Percentiles rank a stretch among this genome's conserved stretches.
Conservation (phyloP, 2,888 invertebrate genomes). For the Epiblema foenella region DNA sequence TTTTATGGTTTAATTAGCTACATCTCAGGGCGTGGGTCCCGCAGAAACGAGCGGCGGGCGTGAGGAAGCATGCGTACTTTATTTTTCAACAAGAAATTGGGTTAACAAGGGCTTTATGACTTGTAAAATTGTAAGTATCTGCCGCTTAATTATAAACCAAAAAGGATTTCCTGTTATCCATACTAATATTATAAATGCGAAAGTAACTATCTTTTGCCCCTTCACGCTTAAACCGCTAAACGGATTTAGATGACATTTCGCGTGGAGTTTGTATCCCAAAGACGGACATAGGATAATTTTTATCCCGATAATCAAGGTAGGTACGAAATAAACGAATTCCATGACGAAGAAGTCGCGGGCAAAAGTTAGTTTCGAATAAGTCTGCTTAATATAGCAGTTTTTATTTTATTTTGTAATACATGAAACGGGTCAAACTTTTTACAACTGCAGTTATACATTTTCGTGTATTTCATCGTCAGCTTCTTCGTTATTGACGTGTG, state of each 20-base stretch:
- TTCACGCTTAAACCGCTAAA: too few relatives aligned
- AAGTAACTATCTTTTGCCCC: too few relatives aligned
- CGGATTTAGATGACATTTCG: too few relatives aligned
- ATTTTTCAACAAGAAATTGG: conserved; percentile 62
- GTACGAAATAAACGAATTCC: too few relatives aligned
- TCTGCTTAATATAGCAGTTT: background rate
- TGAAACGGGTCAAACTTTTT: background rate
- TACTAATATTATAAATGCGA: too few relatives aligned
- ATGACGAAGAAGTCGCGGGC: too few relatives aligned
- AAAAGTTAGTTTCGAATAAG: background rate
- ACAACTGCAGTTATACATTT: background rate
- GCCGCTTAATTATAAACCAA: conserved; percentile 7
- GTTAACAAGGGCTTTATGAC: conserved; percentile 54
- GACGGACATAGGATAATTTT: too few relatives aligned
- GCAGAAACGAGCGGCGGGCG: conserved; percentile 48
- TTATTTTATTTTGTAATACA: too few relatives aligned
- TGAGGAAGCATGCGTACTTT: conserved; percentile 62
- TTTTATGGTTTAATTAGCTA: conserved; percentile 79
- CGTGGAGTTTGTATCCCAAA: too few relatives aligned
- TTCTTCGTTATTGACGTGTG: too few relatives aligned
- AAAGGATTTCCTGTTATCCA: background rate
- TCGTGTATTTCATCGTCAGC: background rate
- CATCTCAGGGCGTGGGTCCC: conserved; percentile 62
- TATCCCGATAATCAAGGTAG: too few relatives aligned
- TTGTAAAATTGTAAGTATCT: conserved; percentile 18